Evolutionary conservation across 2,797 vertebrate genomes (phyloP).

Genomic region (Callimico goeldii): DNA sequence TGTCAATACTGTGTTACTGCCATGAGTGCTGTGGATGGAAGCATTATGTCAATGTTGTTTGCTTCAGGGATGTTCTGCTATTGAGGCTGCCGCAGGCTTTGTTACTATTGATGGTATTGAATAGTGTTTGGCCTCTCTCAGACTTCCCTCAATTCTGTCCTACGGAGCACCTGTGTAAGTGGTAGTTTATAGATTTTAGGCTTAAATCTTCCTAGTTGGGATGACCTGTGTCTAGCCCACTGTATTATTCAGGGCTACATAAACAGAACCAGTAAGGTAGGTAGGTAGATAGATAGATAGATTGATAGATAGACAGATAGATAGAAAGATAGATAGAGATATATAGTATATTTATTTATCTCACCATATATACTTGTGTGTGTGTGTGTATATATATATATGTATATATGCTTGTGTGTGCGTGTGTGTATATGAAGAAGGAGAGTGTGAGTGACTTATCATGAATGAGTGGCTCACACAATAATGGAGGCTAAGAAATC

Average conservation of each 20-base stretch:
- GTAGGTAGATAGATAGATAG: too few relatives aligned
- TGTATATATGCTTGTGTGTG: too few relatives aligned
- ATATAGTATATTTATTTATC: not conserved
- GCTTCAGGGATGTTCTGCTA: not conserved
- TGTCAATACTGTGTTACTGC: not conserved
- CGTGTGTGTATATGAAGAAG: not conserved
- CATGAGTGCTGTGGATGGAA: not conserved
- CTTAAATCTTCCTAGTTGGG: not conserved
- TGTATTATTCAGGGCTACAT: not conserved
- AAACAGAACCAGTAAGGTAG: not conserved
- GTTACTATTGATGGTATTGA: too few relatives aligned
- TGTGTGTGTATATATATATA: not conserved
- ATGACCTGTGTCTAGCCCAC: not conserved
- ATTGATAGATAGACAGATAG: too few relatives aligned
- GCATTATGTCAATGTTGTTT: not conserved
- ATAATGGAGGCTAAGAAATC: not conserved
- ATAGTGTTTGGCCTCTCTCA: not conserved
- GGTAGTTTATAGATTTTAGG: not conserved
- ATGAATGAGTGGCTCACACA: not conserved
- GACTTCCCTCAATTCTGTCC: rapidly evolving
- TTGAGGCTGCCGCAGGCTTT: not conserved
- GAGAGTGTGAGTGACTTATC: not conserved
- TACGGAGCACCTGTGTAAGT: not conserved
- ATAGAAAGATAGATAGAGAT: too few relatives aligned
- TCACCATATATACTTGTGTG: not conserved